Conservation (phyloP, 2,797 vertebrate species). For the Xiphorhynchus erythropygius region DNA sequence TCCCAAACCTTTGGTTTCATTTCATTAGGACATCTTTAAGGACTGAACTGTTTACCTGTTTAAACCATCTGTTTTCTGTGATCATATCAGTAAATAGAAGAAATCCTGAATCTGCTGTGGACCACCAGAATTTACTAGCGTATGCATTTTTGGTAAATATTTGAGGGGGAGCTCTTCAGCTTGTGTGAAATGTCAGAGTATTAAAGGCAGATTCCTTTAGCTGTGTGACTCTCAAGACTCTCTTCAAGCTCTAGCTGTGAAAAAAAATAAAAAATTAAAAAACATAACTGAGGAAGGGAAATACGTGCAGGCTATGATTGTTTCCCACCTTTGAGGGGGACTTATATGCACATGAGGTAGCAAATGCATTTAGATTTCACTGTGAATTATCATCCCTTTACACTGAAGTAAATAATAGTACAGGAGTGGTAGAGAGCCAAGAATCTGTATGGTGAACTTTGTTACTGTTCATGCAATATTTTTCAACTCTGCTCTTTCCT, state of each 20-base stretch:
- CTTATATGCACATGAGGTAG: neutral
- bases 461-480: neutral
- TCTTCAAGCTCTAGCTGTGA: neutral
- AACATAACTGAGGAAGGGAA: neutral
- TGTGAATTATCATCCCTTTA: neutral
- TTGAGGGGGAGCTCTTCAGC: neutral
- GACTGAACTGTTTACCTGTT: neutral
- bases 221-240: neutral
- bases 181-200: neutral
- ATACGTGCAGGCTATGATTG: accelerated
- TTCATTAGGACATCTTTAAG: neutral
- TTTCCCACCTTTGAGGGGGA: neutral
- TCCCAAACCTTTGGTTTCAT: neutral
- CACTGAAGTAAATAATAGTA: neutral
- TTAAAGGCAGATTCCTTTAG: neutral
- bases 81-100: neutral
- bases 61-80: neutral
- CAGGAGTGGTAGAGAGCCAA: no score
- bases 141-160: neutral
- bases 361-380: neutral
- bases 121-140: neutral
- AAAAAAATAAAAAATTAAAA: no score
- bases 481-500: neutral
- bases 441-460: neutral
- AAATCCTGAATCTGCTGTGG: neutral